Evolutionary conservation across 2,797 vertebrate genomes (phyloP), one percentile per base, ranked within the genome.

Genomic region (Hephaestus fuliginosus): DNA sequence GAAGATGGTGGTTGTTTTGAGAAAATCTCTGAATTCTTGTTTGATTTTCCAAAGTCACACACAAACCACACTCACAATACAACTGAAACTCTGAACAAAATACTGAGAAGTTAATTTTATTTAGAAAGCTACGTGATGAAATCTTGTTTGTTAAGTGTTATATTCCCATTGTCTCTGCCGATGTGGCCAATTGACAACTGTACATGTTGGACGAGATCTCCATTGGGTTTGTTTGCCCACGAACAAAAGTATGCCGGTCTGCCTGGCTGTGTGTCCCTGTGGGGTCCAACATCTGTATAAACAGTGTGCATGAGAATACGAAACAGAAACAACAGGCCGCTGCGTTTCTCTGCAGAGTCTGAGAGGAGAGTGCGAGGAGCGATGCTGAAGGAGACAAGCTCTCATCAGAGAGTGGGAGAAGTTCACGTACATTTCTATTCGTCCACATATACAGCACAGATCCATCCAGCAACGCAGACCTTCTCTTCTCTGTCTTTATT

Each of bases 241-340:
- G 64, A 74, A 70, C 22, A 39, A 70, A 87, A 80, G 43, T 74
- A 20, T 70, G 71, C 74, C 81, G 77, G 12, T 57, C 28, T 57
- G 60, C 28, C 36, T 62, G 28, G 2, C 62, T 66, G 57, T 66
- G 66, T 15, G 58, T 51, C 66, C 61, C 70, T 46, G 68, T 39
- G 82, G 90, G 80, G 81, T 81, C 78, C 74, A 83, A 30, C 92
- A 92, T 78, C 89, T 93, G 91, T 53, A 64, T 69, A 89, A 92
- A 92, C 86, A 93, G 9, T 48, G 68, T 60, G 33, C 6, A 33
- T 51, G 64, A 84, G 76, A 87, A 89, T 70, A 75, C 53, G 70
- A 85, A 72, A 60, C 84, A 70, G 51, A 22, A 60, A 81, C 36
- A 75, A 20, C 41, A 79, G 65, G 55, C 49, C 58, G n/a, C 25